Evolutionary conservation across 2,113 vertebrate species (phyloP).

Genomic region (Caranx melampygus): DNA sequence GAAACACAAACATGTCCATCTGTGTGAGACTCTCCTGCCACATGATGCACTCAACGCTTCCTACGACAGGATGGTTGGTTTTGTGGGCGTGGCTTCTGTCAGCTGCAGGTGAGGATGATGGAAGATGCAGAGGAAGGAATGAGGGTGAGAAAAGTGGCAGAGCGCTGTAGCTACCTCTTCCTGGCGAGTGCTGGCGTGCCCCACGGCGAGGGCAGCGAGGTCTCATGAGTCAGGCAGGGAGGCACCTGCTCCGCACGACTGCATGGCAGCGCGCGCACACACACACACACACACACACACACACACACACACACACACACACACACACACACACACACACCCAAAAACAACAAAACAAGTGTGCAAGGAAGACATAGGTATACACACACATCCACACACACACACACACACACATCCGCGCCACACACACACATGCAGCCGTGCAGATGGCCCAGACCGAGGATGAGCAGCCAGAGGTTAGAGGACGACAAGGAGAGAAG

Average conservation of each 20-base stretch:
- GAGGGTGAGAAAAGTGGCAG: slow-evolving; percentile 50
- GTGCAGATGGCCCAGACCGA: slow-evolving; percentile 58
- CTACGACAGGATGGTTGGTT: too few species aligned
- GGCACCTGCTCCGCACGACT: slow-evolving; percentile 98
- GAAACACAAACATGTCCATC: too few species aligned
- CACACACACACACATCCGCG: slow-evolving; percentile 2
- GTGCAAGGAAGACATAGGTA: background rate
- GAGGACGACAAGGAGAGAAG: slow-evolving; percentile 48
- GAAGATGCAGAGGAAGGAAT: slow-evolving; percentile 6
- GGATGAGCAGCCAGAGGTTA: slow-evolving; percentile 75
- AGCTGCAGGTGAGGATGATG: background rate
- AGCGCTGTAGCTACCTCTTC: slow-evolving; percentile 98
- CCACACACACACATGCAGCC: slow-evolving; percentile 38
- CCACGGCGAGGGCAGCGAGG: slow-evolving; percentile 99
- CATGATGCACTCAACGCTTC: too few species aligned
- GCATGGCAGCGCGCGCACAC: slow-evolving; percentile 78
- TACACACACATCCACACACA: background rate
- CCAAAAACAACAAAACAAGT: background rate
- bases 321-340: background rate
- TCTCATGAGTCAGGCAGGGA: slow-evolving; percentile 99
- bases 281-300: background rate
- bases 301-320: background rate
- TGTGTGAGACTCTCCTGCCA: too few species aligned
- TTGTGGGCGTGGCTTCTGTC: background rate
- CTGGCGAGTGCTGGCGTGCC: slow-evolving; percentile 98